Conservation (phyloP, 1,140 invertebrate genomes). For the Harpegnathos saltator region DNA sequence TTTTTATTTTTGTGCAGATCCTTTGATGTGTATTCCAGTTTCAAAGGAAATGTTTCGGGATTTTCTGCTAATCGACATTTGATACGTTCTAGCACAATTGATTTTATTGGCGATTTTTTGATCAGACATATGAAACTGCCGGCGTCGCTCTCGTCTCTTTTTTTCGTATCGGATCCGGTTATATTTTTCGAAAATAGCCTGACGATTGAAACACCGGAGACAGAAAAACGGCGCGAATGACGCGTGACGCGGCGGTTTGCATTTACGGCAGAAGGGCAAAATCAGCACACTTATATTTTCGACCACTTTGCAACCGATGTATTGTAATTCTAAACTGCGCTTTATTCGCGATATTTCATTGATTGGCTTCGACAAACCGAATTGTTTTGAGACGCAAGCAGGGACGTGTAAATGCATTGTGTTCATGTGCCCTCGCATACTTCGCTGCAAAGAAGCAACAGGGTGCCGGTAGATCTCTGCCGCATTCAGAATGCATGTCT, state of each 20-base stretch:
- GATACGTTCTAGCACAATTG: too few species aligned
- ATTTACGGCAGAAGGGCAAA: conserved; percentile 6
- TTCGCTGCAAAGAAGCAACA: conserved; percentile 61
- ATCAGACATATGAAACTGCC: background rate
- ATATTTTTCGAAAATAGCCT: background rate
- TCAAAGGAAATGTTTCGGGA: background rate
- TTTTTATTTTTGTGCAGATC: background rate
- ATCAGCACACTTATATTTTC: conserved; percentile 8
- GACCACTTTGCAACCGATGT: background rate
- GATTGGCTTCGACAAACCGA: conserved; percentile 17
- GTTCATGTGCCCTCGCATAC: conserved; percentile 4
- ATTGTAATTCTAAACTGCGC: conserved; percentile 5
- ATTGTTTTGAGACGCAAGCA: conserved; percentile 1
- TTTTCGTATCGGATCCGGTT: background rate
- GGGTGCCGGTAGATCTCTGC: conserved; percentile 64
- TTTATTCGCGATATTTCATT: conserved; percentile 18
- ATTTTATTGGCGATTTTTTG: too few species aligned
- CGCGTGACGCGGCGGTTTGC: background rate
- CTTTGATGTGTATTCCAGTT: background rate
- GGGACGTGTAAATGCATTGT: background rate
- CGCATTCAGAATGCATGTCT: conserved; percentile 45
- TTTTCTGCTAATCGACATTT: too few species aligned
- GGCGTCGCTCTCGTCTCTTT: background rate
- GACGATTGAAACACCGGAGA: background rate
- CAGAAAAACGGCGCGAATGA: background rate